Base-by-base conservation (phyloP, 2,888 invertebrate genomes). In the Dicyrtoma fusca region DNA sequence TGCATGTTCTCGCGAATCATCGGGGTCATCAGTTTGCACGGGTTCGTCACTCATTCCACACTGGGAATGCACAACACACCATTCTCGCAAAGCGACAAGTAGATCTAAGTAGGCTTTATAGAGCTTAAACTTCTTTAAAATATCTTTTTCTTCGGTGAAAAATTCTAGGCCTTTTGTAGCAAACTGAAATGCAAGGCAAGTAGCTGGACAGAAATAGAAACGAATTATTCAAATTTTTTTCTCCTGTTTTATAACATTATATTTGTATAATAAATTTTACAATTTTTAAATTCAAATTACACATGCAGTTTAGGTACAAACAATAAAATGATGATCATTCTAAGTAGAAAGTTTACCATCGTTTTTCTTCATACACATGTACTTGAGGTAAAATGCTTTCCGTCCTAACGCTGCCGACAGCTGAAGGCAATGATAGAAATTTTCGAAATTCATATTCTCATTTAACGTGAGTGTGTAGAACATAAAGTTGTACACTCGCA, bases 81-180 rank as follows among this genome's bases (percentile, higher is more conserved):
- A 70, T 8, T 51, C 42, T 14, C 51, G 17, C 17, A 70, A 10
- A n/a, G 23, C 59, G 8, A 17, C 17, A 2, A 70, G 42, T 13
- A 70, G 34, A 51, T 51, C 26, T 5, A 70, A 8, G 19, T 62
- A 70, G 21, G 70, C 42, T 51, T 49, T 21, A 49, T 70, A 70
- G 4, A 70, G 47, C 14, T 26, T 26, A 62, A 51, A 62, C n/a
- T 49, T 61, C n/a, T 51, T 62, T 3, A 10, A n/a, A 34, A 19
- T 8, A 26, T 17, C 4, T 51, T 66, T 42, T 21, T 55, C 55
- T 11, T 34, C 14, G 6, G 21, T 25, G 42, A 47, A 70, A 6
- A 70, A 23, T 34, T 53, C 1, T n/a, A 70, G 49, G 13, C 44
- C 34, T 6, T 21, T 6, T 14, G 11, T 8, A 42, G 51, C 62